phyloP scores from a whole-genome alignment of 2,797 vertebrate species.

The Euthynnus affinis region DNA sequence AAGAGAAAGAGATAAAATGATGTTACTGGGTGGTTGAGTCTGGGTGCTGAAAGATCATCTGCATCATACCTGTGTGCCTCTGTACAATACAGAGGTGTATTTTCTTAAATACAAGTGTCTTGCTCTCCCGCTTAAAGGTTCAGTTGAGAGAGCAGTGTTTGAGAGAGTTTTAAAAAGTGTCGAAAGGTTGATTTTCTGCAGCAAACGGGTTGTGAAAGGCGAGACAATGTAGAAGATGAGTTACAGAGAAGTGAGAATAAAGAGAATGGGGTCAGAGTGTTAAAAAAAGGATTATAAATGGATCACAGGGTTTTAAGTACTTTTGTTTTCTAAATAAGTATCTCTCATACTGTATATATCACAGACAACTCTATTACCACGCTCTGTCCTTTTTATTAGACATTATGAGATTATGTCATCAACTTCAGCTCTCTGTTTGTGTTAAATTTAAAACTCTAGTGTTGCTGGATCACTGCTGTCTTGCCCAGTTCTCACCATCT shows the following conservation, averaged over 20 bases:
- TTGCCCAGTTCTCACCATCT: not conserved
- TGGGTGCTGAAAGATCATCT: slow-evolving; percentile 11
- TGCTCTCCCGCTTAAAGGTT: not conserved
- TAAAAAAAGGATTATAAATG: slow-evolving; percentile 9
- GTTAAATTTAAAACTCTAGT: slow-evolving; percentile 25
- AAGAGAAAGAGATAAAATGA: slow-evolving; percentile 9
- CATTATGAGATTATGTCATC: slow-evolving; percentile 12
- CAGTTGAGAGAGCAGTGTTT: not conserved
- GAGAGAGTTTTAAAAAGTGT: slow-evolving; percentile 6
- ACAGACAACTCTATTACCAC: slow-evolving; percentile 18
- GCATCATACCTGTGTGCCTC: slow-evolving; percentile 11
- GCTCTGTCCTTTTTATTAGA: slow-evolving; percentile 24
- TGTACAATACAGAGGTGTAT: not conserved
- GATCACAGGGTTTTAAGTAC: slow-evolving; percentile 25
- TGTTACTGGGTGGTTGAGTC: slow-evolving; percentile 4
- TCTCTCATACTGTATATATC: slow-evolving; percentile 1
- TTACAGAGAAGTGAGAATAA: slow-evolving; percentile 9
- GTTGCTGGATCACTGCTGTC: slow-evolving; percentile 23
- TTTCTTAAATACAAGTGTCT: slow-evolving; percentile 10
- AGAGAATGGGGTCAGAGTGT: slow-evolving; percentile 8
- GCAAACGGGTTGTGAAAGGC: not conserved
- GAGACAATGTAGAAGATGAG: not conserved
- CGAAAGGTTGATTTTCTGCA: slow-evolving; percentile 14
- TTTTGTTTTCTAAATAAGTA: not conserved
- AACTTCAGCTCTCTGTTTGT: slow-evolving; percentile 19